Evolutionary conservation across 2,113 vertebrate genomes (phyloP), one percentile per base, ranked within the genome.

Genomic region (Fulica atra): DNA sequence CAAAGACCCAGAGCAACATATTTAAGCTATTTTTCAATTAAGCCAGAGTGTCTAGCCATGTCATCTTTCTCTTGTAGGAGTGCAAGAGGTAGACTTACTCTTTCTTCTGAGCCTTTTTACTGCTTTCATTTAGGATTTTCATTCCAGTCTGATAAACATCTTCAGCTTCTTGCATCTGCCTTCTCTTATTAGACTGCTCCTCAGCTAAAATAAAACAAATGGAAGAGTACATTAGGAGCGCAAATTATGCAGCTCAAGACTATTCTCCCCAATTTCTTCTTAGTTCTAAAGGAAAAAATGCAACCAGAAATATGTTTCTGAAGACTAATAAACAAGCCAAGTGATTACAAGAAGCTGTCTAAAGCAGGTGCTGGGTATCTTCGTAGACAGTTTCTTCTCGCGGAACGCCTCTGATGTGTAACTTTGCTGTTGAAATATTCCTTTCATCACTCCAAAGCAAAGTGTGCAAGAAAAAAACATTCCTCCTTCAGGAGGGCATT

Each of bases 71-170:
- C 46, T 56, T 64, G 10, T 53, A 9, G 16, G 16, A 9, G 11
- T 53, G 16, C 3, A 86, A 3, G 21, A 46, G 4, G 31, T 24
- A 60, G 60, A 98, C 99, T 98, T 97, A 99, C 99, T 99, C 99
- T 98, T 98, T 99, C 95, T 98, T 99, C 84, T 99, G 99, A 92
- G 98, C 98, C 93, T 97, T 99, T 96, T 98, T 99, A 80, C 96
- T 99, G 95, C 99, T 99, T 92, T 97, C 96, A 73, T 99, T 99
- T 69, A 99, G 98, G 83, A 99, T 98, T 83, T 98, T 98, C 97
- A 99, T 98, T 61, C 99, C 98, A 9, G 97, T 97, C 94, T 99
- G 99, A 96, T 99, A 99, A 96, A 99, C 97, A 76, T 98, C 97
- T 79, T 99, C 99, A 6, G 98, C 98, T 96, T 99, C 99, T 95